phyloP scores from a whole-genome alignment of 2,113 vertebrate species.

The Gavia stellata region DNA sequence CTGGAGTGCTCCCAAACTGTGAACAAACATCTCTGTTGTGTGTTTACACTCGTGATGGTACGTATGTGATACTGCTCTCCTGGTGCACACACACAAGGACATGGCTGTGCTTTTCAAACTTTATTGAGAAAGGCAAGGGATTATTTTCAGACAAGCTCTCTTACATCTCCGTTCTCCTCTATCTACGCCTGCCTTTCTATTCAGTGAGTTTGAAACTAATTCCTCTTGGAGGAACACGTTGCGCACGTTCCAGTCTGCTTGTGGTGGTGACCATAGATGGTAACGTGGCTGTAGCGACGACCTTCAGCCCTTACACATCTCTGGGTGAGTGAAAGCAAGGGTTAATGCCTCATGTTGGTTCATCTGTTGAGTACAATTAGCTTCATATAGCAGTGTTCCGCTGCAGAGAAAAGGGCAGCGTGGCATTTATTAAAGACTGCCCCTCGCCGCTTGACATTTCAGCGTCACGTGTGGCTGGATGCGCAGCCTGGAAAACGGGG shows the following conservation, averaged over 20 bases:
- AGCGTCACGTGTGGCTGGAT: background rate
- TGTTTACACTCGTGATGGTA: background rate
- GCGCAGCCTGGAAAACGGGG: background rate
- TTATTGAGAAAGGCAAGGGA: background rate
- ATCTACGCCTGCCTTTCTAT: background rate
- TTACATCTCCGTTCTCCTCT: background rate
- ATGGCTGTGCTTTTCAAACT: background rate
- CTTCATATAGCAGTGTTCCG: background rate
- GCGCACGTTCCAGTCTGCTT: background rate
- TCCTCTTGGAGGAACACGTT: background rate
- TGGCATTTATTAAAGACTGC: constrained; percentile 40
- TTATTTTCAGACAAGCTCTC: background rate
- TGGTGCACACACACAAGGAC: background rate
- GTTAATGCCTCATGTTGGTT: background rate
- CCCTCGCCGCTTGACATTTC: constrained; percentile 3
- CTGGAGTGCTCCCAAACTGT: background rate
- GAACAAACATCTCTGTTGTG: background rate
- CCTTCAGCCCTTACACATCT: background rate
- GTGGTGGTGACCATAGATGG: background rate
- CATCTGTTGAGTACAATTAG: background rate
- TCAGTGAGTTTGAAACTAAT: background rate
- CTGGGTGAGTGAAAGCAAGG: background rate
- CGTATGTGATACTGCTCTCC: rapidly evolving
- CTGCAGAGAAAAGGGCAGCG: constrained; percentile 6
- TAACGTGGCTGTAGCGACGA: background rate